Conservation (phyloP, 2,888 invertebrate genomes). For the Neria commutata region DNA sequence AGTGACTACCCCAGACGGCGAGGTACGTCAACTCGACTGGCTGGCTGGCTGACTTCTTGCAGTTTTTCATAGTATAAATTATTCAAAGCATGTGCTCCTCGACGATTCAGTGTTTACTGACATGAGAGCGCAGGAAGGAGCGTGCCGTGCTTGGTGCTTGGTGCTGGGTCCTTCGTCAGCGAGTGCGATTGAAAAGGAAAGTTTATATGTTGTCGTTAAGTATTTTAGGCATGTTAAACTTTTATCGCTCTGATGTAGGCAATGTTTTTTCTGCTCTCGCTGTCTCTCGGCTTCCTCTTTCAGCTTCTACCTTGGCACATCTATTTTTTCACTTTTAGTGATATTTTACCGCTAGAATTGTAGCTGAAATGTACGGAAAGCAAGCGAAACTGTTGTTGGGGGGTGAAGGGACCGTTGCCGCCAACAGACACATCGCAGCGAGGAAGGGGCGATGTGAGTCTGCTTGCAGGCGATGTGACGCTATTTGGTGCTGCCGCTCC, state of each 20-base stretch:
- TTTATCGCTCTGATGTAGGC: conserved; percentile 13
- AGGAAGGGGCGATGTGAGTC: too few species aligned
- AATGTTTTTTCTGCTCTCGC: neutral
- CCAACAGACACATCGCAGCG: too few species aligned
- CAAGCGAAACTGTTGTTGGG: neutral
- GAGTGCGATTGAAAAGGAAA: conserved; percentile 30
- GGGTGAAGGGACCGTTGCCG: too few species aligned
- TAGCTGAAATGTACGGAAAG: neutral
- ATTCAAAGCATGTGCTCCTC: conserved; percentile 58
- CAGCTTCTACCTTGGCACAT: neutral
- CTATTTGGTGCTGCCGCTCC: neutral
- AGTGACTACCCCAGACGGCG: too few species aligned
- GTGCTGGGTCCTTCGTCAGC: neutral
- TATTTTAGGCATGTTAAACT: conserved; percentile 15
- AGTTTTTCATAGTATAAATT: conserved; percentile 44
- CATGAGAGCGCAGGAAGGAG: too few species aligned
- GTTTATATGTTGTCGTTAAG: conserved; percentile 14
- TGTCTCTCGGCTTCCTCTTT: neutral
- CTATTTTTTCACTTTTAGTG: neutral
- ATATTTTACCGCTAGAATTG: neutral
- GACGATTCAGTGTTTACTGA: conserved; percentile 29
- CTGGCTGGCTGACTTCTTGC: neutral
- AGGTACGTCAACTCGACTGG: neutral
- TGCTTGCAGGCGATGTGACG: too few species aligned
- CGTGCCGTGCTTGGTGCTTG: too few species aligned